Percentiles rank a stretch among this genome's conserved stretches.
Conservation (phyloP, 1,140 invertebrate genomes). For the Magallana ariakensis region DNA sequence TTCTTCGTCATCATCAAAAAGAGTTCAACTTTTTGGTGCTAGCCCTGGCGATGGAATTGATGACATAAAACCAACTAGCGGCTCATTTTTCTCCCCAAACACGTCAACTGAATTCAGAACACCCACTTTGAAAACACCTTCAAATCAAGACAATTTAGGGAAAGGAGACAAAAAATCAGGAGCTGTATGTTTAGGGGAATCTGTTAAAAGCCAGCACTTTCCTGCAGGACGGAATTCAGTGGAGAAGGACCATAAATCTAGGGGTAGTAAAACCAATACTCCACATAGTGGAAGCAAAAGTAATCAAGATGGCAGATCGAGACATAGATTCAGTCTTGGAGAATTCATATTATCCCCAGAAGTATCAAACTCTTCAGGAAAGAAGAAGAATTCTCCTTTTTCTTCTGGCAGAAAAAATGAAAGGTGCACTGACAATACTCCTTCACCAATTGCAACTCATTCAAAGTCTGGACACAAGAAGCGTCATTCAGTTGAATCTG, state of each 20-base stretch:
- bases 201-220: not conserved
- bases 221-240: slow-evolving; percentile 6
- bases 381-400: slow-evolving; percentile 61
- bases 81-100: slow-evolving; percentile 56
- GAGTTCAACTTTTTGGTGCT: slow-evolving; percentile 62
- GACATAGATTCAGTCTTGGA: slow-evolving; percentile 60
- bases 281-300: slow-evolving; percentile 42
- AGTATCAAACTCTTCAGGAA: slow-evolving; percentile 26
- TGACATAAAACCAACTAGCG: slow-evolving; percentile 49
- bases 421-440: slow-evolving; percentile 40
- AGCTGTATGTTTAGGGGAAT: not conserved
- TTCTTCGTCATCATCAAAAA: slow-evolving; percentile 48
- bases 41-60: slow-evolving; percentile 52
- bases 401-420: slow-evolving; percentile 49
- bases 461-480: slow-evolving; percentile 47
- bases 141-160: not conserved
- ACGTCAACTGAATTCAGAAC: slow-evolving; percentile 42
- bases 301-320: slow-evolving; percentile 46
- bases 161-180: slow-evolving; percentile 1
- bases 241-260: not conserved
- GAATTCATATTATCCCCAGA: slow-evolving; percentile 62
- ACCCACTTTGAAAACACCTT: not conserved
- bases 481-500: slow-evolving; percentile 42
- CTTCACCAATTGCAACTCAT: slow-evolving; percentile 9
- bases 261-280: not conserved